These are phyloP conservation scores for Aporophyla lueneburgensis DNA, from an alignment of 2,888 invertebrate genomes.

Conservation along the genomic window DNA sequence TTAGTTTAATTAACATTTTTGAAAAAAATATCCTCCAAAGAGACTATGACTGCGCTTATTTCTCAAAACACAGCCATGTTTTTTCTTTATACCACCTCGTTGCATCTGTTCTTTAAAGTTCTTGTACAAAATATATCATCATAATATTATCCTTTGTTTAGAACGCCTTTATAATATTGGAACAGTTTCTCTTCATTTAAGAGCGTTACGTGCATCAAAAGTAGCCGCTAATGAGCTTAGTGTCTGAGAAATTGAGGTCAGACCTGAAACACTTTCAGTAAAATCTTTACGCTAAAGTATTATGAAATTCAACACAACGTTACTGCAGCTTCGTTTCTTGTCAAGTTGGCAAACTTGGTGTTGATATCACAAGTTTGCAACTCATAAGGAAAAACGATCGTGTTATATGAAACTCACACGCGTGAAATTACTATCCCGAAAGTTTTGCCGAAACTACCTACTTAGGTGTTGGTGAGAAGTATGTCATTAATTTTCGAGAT, in stretches of 20 bases:
- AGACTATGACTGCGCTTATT: not conserved
- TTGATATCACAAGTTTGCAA: constrained; percentile 57
- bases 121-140: not conserved
- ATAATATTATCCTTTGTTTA: constrained; percentile 11
- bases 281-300: constrained; percentile 39
- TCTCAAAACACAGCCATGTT: constrained; percentile 10
- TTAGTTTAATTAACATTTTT: not conserved
- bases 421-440: constrained; percentile 60
- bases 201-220: constrained; percentile 37
- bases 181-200: constrained; percentile 19
- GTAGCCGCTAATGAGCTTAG: constrained; percentile 51
- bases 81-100: constrained; percentile 1
- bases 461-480: constrained; percentile 54
- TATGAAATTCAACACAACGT: constrained; percentile 51
- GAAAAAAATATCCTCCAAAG: not conserved
- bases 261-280: constrained; percentile 45
- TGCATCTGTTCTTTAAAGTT: constrained; percentile 3
- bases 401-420: constrained; percentile 59
- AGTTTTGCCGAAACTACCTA: constrained; percentile 44
- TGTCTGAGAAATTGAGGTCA: constrained; percentile 52
- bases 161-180: constrained; percentile 11
- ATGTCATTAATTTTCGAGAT: constrained; percentile 56
- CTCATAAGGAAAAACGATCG: constrained; percentile 63
- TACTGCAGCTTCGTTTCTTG: constrained; percentile 40
- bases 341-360: constrained; percentile 48